Base-by-base conservation (phyloP, 2,888 invertebrate genomes). In the Pterostichus niger region DNA sequence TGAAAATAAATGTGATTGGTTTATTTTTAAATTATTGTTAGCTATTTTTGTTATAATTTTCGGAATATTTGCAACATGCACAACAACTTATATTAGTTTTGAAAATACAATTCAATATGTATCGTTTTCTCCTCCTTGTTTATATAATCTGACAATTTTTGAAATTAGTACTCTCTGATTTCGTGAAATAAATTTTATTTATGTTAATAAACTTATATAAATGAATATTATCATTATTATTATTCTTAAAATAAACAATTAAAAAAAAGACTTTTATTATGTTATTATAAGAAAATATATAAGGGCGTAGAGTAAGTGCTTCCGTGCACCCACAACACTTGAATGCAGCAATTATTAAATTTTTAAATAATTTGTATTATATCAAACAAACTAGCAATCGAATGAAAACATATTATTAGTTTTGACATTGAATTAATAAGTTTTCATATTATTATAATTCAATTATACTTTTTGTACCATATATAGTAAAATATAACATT, bases 11-110 rank as follows among this genome's bases (percentile, higher is more conserved):
- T 52, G 75, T 59, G 75, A 56, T 77, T 61, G 44, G 56, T 75
- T 59, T 59, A 2, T 44, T 13, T 40, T 13, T 10, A 49, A 71
- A 56, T 52, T 71, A 54, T 71, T 49, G 84, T 86, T 87, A 88
- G 92, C 89, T 87, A 89, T 92, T 84, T 87, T 91, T 0, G 92
- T 96, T 0, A 92, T 95, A 86, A 75, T 92, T 1, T 89, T 94
- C 85, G 95, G 96, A 0, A 86, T 94, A 6, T 75, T 90, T 1
- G 93, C 95, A 3, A 96, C 95, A 0, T 86, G 93, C 0, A 91
- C 93, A 0, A 93, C 96, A 0, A 95, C 95, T 0, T 96, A 94
- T 86, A 92, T 94, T 3, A 95, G 95, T 89, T 90, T 96, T 87
- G 90, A 91, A 11, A 93, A 93, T 87, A 93, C 94, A 0, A 90